These are phyloP conservation scores for Yponomeuta malinellus DNA, from an alignment of 2,888 invertebrate genomes.

Conservation along the genomic window DNA sequence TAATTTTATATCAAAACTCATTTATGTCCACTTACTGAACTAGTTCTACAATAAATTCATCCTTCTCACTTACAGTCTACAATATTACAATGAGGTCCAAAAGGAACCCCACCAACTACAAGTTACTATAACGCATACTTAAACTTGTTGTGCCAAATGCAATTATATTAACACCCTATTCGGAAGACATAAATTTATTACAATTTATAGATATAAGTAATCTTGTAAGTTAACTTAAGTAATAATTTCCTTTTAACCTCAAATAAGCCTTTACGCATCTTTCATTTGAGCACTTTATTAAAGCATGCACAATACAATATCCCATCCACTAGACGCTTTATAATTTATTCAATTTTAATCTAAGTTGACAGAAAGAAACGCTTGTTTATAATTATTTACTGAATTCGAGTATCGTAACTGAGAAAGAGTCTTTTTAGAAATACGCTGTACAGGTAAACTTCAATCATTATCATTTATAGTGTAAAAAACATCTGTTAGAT, in stretches of 20 bases:
- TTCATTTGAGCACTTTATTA: not conserved
- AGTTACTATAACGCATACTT: conserved; percentile 39
- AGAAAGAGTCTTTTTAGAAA: too few relatives aligned
- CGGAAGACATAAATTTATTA: conserved; percentile 73
- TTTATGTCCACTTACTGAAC: conserved; percentile 31
- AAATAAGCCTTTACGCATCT: conserved; percentile 3
- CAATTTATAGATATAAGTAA: conserved; percentile 23
- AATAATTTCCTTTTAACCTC: not conserved
- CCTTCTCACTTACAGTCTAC: conserved; percentile 52
- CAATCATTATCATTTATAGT: too few relatives aligned
- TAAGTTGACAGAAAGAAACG: too few relatives aligned
- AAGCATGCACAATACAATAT: not conserved
- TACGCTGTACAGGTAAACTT: too few relatives aligned
- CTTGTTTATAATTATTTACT: too few relatives aligned
- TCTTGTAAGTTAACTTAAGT: conserved; percentile 5
- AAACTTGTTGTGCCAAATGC: conserved; percentile 56
- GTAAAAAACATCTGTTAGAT: too few relatives aligned
- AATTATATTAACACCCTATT: conserved; percentile 57
- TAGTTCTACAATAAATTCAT: conserved; percentile 65
- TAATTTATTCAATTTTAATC: too few relatives aligned
- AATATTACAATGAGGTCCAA: conserved; percentile 47
- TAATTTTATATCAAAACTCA: conserved; percentile 43
- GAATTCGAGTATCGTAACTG: too few relatives aligned
- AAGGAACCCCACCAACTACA: conserved; percentile 47
- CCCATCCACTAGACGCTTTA: not conserved